Conservation (phyloP, 2,888 invertebrate species). For the Bugula neritina region DNA sequence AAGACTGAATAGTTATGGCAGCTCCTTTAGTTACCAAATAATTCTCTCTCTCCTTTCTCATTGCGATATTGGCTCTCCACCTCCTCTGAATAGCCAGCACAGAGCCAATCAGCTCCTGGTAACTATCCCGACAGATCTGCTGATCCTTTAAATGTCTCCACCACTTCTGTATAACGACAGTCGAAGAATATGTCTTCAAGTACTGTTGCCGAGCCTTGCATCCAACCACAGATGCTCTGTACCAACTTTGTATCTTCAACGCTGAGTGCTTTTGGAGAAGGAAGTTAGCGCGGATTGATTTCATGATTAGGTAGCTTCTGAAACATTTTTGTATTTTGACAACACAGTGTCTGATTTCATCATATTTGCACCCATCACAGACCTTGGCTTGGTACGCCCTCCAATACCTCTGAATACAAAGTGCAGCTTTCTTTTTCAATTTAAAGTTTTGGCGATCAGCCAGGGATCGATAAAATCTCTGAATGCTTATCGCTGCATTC, state of each 20-base stretch:
- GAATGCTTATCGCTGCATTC: not conserved
- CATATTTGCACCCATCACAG: not conserved
- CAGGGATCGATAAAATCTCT: not conserved
- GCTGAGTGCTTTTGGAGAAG: conserved; percentile 33
- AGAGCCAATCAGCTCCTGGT: not conserved
- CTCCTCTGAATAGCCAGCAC: conserved; percentile 2
- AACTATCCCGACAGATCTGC: not conserved
- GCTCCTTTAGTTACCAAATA: not conserved
- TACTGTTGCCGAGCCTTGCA: conserved; percentile 23
- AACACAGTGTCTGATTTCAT: not conserved
- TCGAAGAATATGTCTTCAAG: not conserved
- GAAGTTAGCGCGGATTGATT: conserved; percentile 28
- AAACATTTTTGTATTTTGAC: not conserved
- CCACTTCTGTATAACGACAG: not conserved
- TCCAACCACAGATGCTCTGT: conserved; percentile 30
- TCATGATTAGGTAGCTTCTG: not conserved
- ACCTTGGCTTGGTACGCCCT: not conserved
- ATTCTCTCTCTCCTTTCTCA: not conserved
- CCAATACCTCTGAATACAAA: not conserved
- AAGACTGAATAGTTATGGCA: conserved; percentile 1
- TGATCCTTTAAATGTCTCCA: not conserved
- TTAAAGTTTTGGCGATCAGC: not conserved
- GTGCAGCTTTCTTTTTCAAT: not conserved
- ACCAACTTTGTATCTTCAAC: conserved; percentile 35
- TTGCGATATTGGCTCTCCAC: not conserved